Conservation (phyloP, 2,888 invertebrate genomes). For the Xestia ashworthii region DNA sequence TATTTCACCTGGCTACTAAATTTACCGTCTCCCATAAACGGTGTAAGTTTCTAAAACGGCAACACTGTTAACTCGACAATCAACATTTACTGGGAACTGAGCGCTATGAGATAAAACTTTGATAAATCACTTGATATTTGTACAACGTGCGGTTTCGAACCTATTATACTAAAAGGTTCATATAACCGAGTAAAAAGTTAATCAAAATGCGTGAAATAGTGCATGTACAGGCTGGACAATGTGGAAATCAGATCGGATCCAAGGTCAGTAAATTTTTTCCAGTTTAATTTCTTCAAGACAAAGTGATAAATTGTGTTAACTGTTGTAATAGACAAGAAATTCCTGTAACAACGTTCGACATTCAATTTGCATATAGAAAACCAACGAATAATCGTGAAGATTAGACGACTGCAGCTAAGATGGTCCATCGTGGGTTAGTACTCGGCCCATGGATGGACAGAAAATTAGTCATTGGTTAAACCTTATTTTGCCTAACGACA, state of each 20-base stretch:
- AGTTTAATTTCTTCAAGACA: slow-evolving; percentile 18
- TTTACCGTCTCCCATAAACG: slow-evolving; percentile 29
- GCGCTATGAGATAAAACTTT: slow-evolving; percentile 57
- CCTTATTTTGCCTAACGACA: slow-evolving; percentile 3
- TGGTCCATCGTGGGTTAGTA: slow-evolving; percentile 30
- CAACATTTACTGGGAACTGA: slow-evolving; percentile 58
- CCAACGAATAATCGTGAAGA: background rate
- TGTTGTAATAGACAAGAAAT: slow-evolving; percentile 19
- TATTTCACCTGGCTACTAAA: slow-evolving; percentile 51
- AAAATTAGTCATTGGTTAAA: slow-evolving; percentile 6
- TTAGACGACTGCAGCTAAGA: slow-evolving; percentile 10
- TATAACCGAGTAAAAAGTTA: slow-evolving; percentile 31
- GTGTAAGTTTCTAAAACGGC: slow-evolving; percentile 34
- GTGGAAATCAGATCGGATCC: slow-evolving; percentile 98
- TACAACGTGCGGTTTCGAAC: slow-evolving; percentile 55
- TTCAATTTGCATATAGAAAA: slow-evolving; percentile 33
- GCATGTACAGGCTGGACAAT: slow-evolving; percentile 98
- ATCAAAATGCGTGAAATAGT: slow-evolving; percentile 97
- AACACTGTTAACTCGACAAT: slow-evolving; percentile 55
- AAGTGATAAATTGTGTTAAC: background rate
- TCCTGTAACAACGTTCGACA: slow-evolving; percentile 5
- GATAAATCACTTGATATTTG: slow-evolving; percentile 53
- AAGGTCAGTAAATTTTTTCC: slow-evolving; percentile 91
- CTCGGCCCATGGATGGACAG: background rate
- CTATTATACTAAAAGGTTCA: slow-evolving; percentile 36